phyloP scores from a whole-genome alignment of 1,140 invertebrate genomes.

The Drosophila suzukii region DNA sequence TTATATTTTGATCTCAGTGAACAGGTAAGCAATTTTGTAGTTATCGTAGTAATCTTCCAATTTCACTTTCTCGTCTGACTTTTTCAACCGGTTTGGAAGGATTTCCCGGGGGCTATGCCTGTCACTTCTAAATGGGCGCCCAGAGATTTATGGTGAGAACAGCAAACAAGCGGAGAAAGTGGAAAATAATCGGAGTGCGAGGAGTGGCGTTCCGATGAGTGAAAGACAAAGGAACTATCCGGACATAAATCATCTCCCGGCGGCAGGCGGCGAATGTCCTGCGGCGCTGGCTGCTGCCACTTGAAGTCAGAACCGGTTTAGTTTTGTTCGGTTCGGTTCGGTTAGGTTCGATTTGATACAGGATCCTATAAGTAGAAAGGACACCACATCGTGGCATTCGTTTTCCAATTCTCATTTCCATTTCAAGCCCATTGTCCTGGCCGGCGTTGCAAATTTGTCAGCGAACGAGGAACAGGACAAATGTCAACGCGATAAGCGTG shows the following conservation, averaged over 20 bases:
- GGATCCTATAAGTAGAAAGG: conserved; percentile 32
- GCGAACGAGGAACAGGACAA: conserved; percentile 50
- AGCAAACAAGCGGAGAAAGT: conserved; percentile 67
- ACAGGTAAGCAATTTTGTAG: no score
- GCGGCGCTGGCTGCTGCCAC: conserved; percentile 48
- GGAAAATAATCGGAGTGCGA: conserved; percentile 34
- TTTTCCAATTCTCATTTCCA: conserved; percentile 52
- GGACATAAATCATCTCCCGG: conserved; percentile 59
- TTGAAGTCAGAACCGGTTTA: conserved; percentile 59
- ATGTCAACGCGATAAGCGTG: conserved; percentile 73
- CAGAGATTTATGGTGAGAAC: conserved; percentile 73
- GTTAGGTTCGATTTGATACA: conserved; percentile 6
- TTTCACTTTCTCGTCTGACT: not conserved
- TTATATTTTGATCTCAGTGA: no score
- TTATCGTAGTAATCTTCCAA: not conserved
- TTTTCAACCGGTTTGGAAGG: conserved; percentile 49
- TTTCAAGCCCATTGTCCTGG: conserved; percentile 62
- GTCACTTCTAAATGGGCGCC: conserved; percentile 45
- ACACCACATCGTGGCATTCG: conserved; percentile 9
- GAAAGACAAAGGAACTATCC: conserved; percentile 57
- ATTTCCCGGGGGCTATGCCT: conserved; percentile 48
- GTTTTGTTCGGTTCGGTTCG: conserved; percentile 23
- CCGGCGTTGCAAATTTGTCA: conserved; percentile 72
- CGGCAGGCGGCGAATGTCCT: conserved; percentile 52
- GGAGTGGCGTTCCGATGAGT: conserved; percentile 9